A percentile compares a stretch with the other conserved stretches of the same genome.
These are phyloP conservation scores for Girardia tigrina DNA, from an alignment of 2,888 invertebrate genomes.

Conservation along the genomic window DNA sequence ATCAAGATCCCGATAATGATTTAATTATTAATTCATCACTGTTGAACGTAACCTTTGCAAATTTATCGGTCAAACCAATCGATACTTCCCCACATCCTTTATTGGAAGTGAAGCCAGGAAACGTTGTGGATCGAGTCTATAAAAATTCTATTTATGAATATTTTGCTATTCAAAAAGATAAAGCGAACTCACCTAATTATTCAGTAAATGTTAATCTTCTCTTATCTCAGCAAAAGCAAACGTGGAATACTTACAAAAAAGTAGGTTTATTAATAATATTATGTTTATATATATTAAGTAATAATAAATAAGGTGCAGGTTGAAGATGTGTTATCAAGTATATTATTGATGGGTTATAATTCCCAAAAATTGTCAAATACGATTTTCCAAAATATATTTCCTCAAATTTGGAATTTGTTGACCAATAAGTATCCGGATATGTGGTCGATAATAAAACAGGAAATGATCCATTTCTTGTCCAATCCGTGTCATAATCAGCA, in stretches of 20 bases:
- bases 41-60: not conserved
- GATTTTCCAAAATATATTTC: not conserved
- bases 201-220: not conserved
- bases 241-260: not conserved
- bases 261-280: not conserved
- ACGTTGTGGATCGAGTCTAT: not conserved
- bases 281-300: not conserved
- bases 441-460: not conserved
- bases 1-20: not conserved
- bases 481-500: slow-evolving; percentile 1
- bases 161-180: not conserved
- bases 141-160: slow-evolving; percentile 10
- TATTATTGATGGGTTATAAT: not conserved
- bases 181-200: not conserved
- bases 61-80: not conserved
- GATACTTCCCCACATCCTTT: not conserved
- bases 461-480: slow-evolving; percentile 11
- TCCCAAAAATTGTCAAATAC: not conserved
- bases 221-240: not conserved
- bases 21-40: not conserved
- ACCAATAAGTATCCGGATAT: not conserved
- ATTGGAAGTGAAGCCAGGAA: not conserved
- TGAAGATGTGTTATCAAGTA: not conserved
- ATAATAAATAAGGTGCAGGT: not conserved
- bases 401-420: not conserved